Percentiles rank a stretch among this genome's conserved stretches.
Evolutionary conservation across 2,797 vertebrate genomes (phyloP).

Genomic region (Corythornis leucogaster): DNA sequence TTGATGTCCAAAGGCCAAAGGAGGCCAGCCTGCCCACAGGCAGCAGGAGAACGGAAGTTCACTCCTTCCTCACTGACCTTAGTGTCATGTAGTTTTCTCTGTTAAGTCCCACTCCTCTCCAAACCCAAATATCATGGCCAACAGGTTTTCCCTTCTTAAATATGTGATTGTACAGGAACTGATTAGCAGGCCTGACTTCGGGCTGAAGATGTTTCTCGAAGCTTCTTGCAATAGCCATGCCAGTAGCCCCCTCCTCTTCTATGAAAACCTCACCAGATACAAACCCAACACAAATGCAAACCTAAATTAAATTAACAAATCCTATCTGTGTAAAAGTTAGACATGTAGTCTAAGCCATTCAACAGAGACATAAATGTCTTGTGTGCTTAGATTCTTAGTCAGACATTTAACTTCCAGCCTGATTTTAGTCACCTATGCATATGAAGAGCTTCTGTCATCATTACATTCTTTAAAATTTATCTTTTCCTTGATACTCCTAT

Average conservation of each 20-base stretch:
- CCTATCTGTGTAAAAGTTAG: neutral
- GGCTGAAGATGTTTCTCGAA: neutral
- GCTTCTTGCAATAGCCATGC: neutral
- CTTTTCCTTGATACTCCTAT: neutral
- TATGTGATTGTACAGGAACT: neutral
- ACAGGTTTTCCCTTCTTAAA: neutral
- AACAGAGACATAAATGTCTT: neutral
- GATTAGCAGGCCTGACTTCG: neutral
- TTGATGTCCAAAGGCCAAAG: neutral
- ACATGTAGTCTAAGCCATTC: neutral
- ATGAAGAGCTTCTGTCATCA: constrained; percentile 6
- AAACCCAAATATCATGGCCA: neutral
- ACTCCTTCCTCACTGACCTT: neutral
- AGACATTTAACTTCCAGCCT: constrained; percentile 25
- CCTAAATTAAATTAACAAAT: neutral
- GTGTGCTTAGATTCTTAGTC: constrained; percentile 12
- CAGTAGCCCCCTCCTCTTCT: neutral
- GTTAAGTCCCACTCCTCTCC: neutral
- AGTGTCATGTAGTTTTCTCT: neutral
- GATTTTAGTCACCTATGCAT: constrained; percentile 8
- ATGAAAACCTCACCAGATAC: neutral
- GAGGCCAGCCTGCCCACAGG: neutral
- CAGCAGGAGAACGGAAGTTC: neutral
- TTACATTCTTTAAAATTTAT: constrained; percentile 19
- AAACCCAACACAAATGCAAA: neutral